These are phyloP conservation scores for Arbacia lixula DNA, from an alignment of 53 echinoderm and acorn worm genomes.

Conservation along the genomic window DNA sequence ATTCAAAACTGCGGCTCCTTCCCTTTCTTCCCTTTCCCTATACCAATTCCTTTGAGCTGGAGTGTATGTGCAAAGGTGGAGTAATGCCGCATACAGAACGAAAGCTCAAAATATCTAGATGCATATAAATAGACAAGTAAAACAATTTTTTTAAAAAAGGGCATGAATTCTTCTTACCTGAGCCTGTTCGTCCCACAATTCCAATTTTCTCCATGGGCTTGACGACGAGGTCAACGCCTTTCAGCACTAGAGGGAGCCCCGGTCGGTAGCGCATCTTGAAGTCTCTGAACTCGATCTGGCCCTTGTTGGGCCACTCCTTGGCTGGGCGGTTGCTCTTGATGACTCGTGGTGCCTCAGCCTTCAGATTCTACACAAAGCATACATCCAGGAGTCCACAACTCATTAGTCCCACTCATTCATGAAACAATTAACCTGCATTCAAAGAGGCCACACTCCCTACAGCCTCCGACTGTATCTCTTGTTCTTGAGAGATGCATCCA, in stretches of 20 bases:
- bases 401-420: neutral
- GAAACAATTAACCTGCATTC: neutral
- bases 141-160: no score
- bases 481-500: no score
- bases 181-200: conserved; percentile 97
- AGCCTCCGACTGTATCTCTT: neutral
- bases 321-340: conserved; percentile 80
- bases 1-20: no score
- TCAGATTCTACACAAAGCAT: conserved; percentile 70
- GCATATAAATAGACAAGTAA: no score
- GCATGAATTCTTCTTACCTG: conserved; percentile 79
- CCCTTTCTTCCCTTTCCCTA: no score
- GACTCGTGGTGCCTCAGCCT: conserved; percentile 85
- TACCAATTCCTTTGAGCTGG: no score
- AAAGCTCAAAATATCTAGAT: no score
- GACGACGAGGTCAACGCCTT: conserved; percentile 69
- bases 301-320: conserved; percentile 77
- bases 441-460: neutral
- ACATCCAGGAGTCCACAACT: neutral
- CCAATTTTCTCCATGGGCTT: conserved; percentile 92
- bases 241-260: conserved; percentile 89
- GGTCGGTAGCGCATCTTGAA: conserved; percentile 94
- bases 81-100: no score
- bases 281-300: conserved; percentile 75
- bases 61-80: no score